Percentiles rank a stretch among this genome's conserved stretches.
phyloP scores from a whole-genome alignment of 2,888 invertebrate species.

The Nipponacmea schrenckii region DNA sequence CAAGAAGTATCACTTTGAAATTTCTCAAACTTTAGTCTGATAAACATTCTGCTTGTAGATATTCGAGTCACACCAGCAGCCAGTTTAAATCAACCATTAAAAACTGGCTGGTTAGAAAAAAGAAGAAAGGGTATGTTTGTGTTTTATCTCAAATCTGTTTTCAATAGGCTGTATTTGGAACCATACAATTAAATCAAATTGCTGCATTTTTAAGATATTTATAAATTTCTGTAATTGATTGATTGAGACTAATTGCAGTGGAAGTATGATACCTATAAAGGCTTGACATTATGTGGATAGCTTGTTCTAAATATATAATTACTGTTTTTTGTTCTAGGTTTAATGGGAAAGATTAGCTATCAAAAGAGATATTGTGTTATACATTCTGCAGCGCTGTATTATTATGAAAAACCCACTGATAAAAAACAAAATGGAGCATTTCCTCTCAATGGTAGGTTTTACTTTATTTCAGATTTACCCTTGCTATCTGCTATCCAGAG shows the following conservation, averaged over 20 bases:
- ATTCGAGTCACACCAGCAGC: neutral
- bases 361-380: constrained; percentile 56
- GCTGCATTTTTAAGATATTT: no score
- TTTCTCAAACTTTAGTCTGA: no score
- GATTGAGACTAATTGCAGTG: no score
- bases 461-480: neutral
- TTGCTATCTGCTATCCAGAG: no score
- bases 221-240: no score
- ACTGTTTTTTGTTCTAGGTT: neutral
- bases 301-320: no score
- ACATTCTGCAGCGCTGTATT: constrained; percentile 49
- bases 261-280: no score
- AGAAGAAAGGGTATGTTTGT: neutral
- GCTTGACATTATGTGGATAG: no score
- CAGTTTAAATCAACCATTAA: neutral
- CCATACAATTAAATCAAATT: no score
- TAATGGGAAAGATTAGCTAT: constrained; percentile 11
- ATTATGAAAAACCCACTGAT: constrained; percentile 49
- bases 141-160: no score
- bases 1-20: no score
- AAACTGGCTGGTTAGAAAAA: neutral
- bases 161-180: no score
- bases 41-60: neutral
- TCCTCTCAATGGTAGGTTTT: constrained; percentile 41
- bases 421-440: constrained; percentile 56